Conservation (phyloP, 1,140 invertebrate genomes). For the Hylaeus volcanicus region DNA sequence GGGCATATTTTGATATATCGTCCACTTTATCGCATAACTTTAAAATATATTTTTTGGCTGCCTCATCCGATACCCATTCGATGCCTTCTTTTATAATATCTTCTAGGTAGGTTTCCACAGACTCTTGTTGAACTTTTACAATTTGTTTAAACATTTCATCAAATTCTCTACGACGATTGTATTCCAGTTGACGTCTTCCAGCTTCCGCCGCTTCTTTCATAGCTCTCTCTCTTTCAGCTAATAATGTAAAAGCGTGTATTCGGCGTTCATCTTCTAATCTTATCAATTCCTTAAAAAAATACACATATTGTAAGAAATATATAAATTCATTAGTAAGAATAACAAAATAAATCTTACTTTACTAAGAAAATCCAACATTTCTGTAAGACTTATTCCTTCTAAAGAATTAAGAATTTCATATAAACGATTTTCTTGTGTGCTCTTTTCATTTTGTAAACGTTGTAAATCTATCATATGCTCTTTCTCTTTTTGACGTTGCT, state of each 20-base stretch:
- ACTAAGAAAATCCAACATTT: slow-evolving; percentile 86
- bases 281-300: slow-evolving; percentile 82
- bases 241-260: slow-evolving; percentile 86
- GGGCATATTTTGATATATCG: slow-evolving; percentile 78
- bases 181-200: slow-evolving; percentile 85
- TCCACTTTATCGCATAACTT: slow-evolving; percentile 83
- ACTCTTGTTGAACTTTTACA: slow-evolving; percentile 82
- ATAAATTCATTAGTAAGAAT: slow-evolving; percentile 10
- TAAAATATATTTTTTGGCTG: slow-evolving; percentile 81
- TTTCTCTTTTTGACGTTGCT: slow-evolving; percentile 78
- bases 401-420: slow-evolving; percentile 81
- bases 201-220: slow-evolving; percentile 87
- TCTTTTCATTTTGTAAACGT: slow-evolving; percentile 63
- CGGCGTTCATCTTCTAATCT: slow-evolving; percentile 86
- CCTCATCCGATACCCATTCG: slow-evolving; percentile 81
- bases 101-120: slow-evolving; percentile 84
- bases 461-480: slow-evolving; percentile 77
- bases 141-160: slow-evolving; percentile 90
- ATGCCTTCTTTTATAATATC: slow-evolving; percentile 84
- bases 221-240: slow-evolving; percentile 85
- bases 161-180: slow-evolving; percentile 84
- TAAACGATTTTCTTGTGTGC: slow-evolving; percentile 77
- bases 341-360: slow-evolving; percentile 72
- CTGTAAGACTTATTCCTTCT: slow-evolving; percentile 84
- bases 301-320: neutral